Conservation (phyloP, 2,888 invertebrate genomes). For the Athalia circularis region DNA sequence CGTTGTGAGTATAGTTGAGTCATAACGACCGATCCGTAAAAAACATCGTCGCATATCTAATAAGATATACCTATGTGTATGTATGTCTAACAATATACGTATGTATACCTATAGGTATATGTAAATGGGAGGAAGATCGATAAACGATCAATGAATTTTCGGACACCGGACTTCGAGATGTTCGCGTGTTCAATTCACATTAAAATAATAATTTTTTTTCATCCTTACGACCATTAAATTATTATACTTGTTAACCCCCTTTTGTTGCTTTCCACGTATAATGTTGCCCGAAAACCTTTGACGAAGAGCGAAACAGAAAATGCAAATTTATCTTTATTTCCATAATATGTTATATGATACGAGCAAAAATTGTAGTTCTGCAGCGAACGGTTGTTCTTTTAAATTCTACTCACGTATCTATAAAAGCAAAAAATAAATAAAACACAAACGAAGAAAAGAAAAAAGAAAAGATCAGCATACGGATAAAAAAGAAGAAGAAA, state of each 20-base stretch:
- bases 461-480: background rate
- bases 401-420: conserved; percentile 38
- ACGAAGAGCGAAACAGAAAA: background rate
- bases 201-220: background rate
- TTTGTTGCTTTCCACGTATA: no score
- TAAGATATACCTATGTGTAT: no score
- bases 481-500: background rate
- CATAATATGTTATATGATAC: background rate
- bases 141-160: no score
- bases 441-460: background rate
- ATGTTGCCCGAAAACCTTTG: background rate
- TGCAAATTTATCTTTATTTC: no score
- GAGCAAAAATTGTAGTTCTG: background rate
- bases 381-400: conserved; percentile 1
- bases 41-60: no score
- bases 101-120: no score
- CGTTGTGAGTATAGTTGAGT: no score
- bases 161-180: no score
- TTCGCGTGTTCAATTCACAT: background rate
- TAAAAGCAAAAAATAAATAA: background rate
- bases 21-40: no score
- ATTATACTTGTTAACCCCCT: no score
- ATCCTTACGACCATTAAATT: background rate
- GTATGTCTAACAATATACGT: no score
- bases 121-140: no score